A percentile compares a stretch with the other conserved stretches of the same genome.
These are phyloP conservation scores for Poecile montanus DNA, from an alignment of 2,797 vertebrate genomes.

Conservation along the genomic window DNA sequence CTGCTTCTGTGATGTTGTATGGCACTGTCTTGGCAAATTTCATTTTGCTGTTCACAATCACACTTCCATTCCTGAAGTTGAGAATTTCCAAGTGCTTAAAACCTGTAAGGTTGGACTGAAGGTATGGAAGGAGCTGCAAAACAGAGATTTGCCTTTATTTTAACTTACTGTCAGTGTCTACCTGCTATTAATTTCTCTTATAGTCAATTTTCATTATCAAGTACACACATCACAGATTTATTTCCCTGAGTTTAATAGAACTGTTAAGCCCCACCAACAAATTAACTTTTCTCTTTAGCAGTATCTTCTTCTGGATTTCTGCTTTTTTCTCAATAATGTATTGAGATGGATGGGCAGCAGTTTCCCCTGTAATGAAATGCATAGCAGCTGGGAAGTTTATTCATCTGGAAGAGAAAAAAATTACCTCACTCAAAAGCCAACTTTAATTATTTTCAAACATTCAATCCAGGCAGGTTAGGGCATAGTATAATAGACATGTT, in stretches of 20 bases:
- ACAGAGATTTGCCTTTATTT: constrained; percentile 28
- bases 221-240: not conserved
- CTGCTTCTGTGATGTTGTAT: constrained; percentile 89
- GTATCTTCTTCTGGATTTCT: not conserved
- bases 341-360: constrained; percentile 34
- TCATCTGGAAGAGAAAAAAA: constrained; percentile 24
- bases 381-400: constrained; percentile 13
- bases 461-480: constrained; percentile 5
- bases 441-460: constrained; percentile 25
- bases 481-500: not conserved
- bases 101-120: constrained; percentile 90
- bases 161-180: not conserved
- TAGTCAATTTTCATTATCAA: not conserved
- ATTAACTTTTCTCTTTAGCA: constrained; percentile 10
- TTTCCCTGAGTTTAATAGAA: constrained; percentile 2
- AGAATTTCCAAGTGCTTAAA: constrained; percentile 93
- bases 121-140: constrained; percentile 87
- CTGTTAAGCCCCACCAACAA: not conserved
- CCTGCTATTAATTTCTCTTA: not conserved
- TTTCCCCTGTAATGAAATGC: constrained; percentile 50
- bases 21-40: constrained; percentile 86
- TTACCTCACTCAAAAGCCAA: constrained; percentile 36
- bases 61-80: constrained; percentile 90
- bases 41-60: constrained; percentile 92
- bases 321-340: constrained; percentile 11